These are phyloP conservation scores for Drosophila recens DNA, from an alignment of 2,888 invertebrate genomes.

Conservation along the genomic window DNA sequence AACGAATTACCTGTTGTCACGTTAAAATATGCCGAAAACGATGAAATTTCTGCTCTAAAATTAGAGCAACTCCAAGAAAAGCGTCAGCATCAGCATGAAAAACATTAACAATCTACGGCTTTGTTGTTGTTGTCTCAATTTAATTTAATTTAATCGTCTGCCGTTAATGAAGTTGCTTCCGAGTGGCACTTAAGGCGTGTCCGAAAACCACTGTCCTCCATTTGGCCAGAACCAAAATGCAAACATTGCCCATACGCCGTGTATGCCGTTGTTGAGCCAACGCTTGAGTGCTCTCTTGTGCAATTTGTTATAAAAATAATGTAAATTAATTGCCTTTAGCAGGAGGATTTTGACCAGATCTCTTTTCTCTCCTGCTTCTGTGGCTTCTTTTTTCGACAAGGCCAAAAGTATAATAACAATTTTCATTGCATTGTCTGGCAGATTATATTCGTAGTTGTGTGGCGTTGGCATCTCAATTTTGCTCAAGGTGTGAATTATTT, in stretches of 20 bases:
- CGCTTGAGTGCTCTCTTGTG: constrained; percentile 34
- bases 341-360: constrained; percentile 35
- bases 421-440: constrained; percentile 31
- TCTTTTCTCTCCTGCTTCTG: constrained; percentile 17
- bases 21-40: constrained; percentile 12
- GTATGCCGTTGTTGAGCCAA: constrained; percentile 23
- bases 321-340: constrained; percentile 66
- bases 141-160: constrained; percentile 72
- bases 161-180: constrained; percentile 65
- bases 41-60: not conserved
- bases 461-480: constrained; percentile 21
- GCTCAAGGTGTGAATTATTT: constrained; percentile 27
- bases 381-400: not conserved
- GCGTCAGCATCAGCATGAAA: constrained; percentile 20
- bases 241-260: constrained; percentile 42
- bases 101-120: constrained; percentile 15
- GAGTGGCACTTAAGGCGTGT: constrained; percentile 47
- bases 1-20: constrained; percentile 39
- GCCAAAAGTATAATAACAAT: constrained; percentile 39
- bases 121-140: constrained; percentile 50
- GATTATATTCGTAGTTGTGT: constrained; percentile 14
- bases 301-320: constrained; percentile 74
- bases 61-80: not conserved
- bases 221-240: constrained; percentile 3
- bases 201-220: constrained; percentile 32